Evolutionary conservation across 1,140 invertebrate species (phyloP).

Genomic region (Pygmarrhopalites habei): DNA sequence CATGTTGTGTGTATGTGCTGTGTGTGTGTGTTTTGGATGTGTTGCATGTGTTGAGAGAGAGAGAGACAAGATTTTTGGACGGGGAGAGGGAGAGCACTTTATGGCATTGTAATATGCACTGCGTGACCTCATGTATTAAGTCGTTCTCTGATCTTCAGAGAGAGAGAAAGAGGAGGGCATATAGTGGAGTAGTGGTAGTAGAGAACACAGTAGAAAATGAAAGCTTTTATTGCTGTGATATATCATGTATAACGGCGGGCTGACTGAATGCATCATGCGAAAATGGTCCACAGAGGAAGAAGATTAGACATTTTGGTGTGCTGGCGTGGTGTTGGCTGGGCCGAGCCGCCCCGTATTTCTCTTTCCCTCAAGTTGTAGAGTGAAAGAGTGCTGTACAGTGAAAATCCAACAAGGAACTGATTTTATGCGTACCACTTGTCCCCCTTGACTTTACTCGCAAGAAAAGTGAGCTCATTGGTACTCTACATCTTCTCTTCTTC

Average conservation of each 20-base stretch:
- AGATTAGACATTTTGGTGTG: conserved; percentile 20
- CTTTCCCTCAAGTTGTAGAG: too few species aligned
- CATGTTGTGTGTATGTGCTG: too few species aligned
- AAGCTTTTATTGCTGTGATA: conserved; percentile 31
- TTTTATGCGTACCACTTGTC: conserved; percentile 22
- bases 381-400: not conserved
- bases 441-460: too few species aligned
- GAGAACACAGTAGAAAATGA: conserved; percentile 10
- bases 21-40: too few species aligned
- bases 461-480: too few species aligned
- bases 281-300: conserved; percentile 21
- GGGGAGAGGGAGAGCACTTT: not conserved
- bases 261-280: conserved; percentile 25
- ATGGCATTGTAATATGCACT: conserved; percentile 1
- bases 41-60: too few species aligned
- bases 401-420: conserved; percentile 15
- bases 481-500: too few species aligned
- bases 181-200: too few species aligned
- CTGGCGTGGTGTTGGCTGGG: too few species aligned
- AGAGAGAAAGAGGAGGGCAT: too few species aligned
- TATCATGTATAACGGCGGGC: conserved; percentile 24
- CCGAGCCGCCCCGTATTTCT: too few species aligned
- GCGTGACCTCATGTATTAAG: conserved; percentile 28
- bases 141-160: not conserved
- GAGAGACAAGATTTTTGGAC: too few species aligned